These are phyloP conservation scores for Fregata magnificens DNA, from an alignment of 2,113 vertebrate species.

Conservation along the genomic window DNA sequence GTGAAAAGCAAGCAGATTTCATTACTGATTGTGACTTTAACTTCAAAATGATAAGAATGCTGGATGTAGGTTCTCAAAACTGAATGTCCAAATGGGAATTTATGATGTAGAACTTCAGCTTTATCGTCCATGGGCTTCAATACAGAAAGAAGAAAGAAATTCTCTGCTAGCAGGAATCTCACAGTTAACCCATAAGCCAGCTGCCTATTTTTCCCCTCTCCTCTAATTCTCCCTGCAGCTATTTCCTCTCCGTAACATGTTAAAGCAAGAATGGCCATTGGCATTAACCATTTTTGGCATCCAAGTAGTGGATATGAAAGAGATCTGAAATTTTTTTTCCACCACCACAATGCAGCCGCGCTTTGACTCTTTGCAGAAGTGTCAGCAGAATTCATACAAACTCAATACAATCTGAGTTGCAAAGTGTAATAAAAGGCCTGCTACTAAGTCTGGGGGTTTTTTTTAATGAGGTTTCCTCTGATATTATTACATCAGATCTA, in stretches of 20 bases:
- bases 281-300: slow-evolving; percentile 61
- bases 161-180: slow-evolving; percentile 51
- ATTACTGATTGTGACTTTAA: slow-evolving; percentile 79
- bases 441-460: neutral
- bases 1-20: slow-evolving; percentile 80
- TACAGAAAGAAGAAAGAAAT: slow-evolving; percentile 42
- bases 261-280: slow-evolving; percentile 61
- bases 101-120: slow-evolving; percentile 76
- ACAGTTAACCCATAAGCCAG: slow-evolving; percentile 59
- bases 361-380: neutral
- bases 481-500: neutral
- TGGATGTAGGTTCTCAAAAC: slow-evolving; percentile 75
- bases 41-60: slow-evolving; percentile 75
- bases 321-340: slow-evolving; percentile 21
- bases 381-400: slow-evolving; percentile 35
- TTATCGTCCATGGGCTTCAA: slow-evolving; percentile 70
- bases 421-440: neutral
- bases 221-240: slow-evolving; percentile 58
- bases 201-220: slow-evolving; percentile 25
- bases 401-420: neutral
- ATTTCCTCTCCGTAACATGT: slow-evolving; percentile 68
- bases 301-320: slow-evolving; percentile 49
- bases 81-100: slow-evolving; percentile 74
- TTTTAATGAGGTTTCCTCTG: neutral
- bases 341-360: neutral